Conservation (phyloP, 2,113 vertebrate species). For the Arvicanthis niloticus region DNA sequence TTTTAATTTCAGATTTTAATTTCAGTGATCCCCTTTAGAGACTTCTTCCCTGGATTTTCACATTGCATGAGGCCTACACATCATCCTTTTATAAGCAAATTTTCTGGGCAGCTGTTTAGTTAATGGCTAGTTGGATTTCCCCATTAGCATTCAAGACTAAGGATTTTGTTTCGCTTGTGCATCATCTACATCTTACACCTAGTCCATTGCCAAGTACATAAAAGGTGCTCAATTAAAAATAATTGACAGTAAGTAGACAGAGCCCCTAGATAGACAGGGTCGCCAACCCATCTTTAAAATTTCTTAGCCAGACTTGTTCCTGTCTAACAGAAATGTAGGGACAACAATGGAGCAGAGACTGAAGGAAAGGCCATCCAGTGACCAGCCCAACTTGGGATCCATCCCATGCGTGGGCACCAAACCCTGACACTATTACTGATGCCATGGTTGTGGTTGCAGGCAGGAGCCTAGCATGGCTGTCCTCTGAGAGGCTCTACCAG, state of each 20-base stretch:
- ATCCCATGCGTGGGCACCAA: too few relatives aligned
- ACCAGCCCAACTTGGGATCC: too few relatives aligned
- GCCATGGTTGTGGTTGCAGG: too few relatives aligned
- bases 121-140: neutral
- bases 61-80: neutral
- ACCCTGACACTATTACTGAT: too few relatives aligned
- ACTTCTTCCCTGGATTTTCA: neutral
- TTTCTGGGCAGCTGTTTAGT: neutral
- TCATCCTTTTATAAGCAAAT: neutral
- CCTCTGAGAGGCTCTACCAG: too few relatives aligned
- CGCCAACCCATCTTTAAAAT: too few relatives aligned
- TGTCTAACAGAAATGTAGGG: too few relatives aligned
- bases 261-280: too few relatives aligned
- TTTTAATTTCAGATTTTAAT: neutral
- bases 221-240: conserved; percentile 6
- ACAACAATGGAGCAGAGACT: too few relatives aligned
- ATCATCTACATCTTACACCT: neutral
- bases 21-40: neutral
- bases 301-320: too few relatives aligned
- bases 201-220: neutral
- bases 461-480: too few relatives aligned
- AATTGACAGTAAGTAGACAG: neutral
- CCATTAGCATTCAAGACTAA: neutral
- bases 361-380: too few relatives aligned
- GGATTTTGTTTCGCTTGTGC: neutral